phyloP scores from a whole-genome alignment of 2,113 vertebrate genomes.

The Oryzias melastigma region DNA sequence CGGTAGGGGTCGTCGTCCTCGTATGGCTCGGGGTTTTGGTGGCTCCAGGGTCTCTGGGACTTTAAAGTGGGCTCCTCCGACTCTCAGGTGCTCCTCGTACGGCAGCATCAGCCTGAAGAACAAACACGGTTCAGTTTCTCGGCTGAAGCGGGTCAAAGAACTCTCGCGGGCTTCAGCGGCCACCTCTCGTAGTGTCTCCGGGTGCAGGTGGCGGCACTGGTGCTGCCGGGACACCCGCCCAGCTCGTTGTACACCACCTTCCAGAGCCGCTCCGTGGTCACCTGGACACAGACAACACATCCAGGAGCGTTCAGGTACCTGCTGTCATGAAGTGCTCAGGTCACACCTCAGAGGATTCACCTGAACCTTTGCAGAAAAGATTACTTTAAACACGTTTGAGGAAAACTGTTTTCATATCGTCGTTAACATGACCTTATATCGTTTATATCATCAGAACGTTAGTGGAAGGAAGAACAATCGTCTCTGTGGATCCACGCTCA shows the following conservation, averaged over 20 bases:
- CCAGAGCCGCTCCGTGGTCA: constrained; percentile 78
- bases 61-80: constrained; percentile 59
- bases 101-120: constrained; percentile 72
- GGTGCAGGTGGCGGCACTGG: constrained; percentile 83
- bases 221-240: constrained; percentile 81
- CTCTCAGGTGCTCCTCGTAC: constrained; percentile 74
- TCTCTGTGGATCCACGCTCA: too few relatives aligned
- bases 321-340: too few relatives aligned
- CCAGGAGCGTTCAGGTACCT: background rate
- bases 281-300: constrained; percentile 46
- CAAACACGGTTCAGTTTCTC: background rate
- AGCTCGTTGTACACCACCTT: constrained; percentile 82
- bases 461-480: too few relatives aligned
- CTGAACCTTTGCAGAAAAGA: too few relatives aligned
- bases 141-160: too few relatives aligned
- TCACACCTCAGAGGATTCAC: too few relatives aligned
- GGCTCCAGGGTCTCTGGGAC: constrained; percentile 50
- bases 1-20: constrained; percentile 51
- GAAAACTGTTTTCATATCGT: too few relatives aligned
- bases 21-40: constrained; percentile 35
- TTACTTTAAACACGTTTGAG: too few relatives aligned
- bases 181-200: constrained; percentile 82
- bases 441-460: too few relatives aligned
- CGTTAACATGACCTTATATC: too few relatives aligned
- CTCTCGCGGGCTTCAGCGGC: too few relatives aligned